These are phyloP conservation scores for Oreotrochilus melanogaster DNA, from an alignment of 2,113 vertebrate species.

Conservation along the genomic window DNA sequence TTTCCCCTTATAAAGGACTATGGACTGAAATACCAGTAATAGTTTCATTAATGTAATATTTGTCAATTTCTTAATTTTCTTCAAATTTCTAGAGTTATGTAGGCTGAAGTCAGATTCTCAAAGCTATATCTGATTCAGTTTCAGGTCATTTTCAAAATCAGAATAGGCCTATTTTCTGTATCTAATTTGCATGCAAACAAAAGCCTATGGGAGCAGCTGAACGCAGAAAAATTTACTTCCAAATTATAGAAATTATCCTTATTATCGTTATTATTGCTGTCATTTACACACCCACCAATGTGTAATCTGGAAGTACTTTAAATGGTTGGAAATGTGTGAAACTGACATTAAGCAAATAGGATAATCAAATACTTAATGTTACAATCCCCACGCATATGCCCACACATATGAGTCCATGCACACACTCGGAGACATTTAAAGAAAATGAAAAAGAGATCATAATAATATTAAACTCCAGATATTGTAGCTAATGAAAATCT, in stretches of 20 bases:
- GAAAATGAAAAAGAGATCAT: neutral
- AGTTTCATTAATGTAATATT: neutral
- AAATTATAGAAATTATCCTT: constrained; percentile 12
- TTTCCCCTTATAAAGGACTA: neutral
- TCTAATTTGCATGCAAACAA: neutral
- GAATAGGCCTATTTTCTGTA: neutral
- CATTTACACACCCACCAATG: neutral
- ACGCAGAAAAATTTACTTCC: neutral
- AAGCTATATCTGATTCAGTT: neutral
- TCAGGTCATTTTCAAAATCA: neutral
- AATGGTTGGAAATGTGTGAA: neutral
- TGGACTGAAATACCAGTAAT: neutral
- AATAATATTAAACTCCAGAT: neutral
- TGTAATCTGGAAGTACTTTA: neutral
- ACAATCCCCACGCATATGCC: fast-evolving
- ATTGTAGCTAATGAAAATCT: neutral
- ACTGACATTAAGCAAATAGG: neutral
- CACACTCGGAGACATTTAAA: neutral
- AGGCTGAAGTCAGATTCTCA: neutral
- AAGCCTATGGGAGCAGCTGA: neutral
- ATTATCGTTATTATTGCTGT: constrained; percentile 7
- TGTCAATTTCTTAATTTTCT: neutral
- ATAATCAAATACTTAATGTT: neutral
- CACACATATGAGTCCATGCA: neutral
- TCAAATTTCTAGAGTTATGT: neutral